Conservation (phyloP, 1,140 invertebrate genomes). For the Drosophila mojavensis region DNA sequence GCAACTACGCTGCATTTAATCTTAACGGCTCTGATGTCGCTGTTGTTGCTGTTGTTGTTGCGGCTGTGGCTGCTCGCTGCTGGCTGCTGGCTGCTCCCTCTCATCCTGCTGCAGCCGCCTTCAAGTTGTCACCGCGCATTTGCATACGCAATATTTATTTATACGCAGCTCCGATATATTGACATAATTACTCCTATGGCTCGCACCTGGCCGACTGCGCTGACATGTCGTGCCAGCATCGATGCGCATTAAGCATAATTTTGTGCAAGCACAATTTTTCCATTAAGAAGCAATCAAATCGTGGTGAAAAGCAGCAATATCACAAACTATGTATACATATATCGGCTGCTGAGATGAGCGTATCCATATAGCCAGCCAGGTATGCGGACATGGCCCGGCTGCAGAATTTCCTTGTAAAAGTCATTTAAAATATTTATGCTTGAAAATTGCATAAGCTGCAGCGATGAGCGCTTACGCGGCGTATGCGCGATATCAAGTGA, state of each 20-base stretch:
- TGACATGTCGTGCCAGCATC: background rate
- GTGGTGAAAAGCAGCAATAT: conserved; percentile 1
- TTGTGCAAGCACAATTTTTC: conserved; percentile 53
- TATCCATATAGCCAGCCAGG: no score
- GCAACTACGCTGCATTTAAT: conserved; percentile 80
- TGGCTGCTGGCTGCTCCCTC: background rate
- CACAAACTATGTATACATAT: no score
- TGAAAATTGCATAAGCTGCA: conserved; percentile 51
- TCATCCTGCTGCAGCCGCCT: conserved; percentile 29
- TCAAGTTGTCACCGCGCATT: conserved; percentile 51
- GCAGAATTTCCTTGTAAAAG: conserved; percentile 59
- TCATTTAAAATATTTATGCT: conserved; percentile 69
- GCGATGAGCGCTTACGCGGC: conserved; percentile 29
- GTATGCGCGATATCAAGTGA: conserved; percentile 55
- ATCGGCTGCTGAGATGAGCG: no score
- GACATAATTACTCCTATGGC: conserved; percentile 16
- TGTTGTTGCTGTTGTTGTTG: no score
- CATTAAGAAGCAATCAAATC: conserved; percentile 55
- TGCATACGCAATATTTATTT: conserved; percentile 24
- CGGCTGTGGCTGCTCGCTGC: background rate
- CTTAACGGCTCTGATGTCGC: conserved; percentile 51
- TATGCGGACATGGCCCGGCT: no score
- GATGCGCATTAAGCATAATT: conserved; percentile 69
- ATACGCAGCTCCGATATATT: conserved; percentile 6
- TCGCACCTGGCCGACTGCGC: background rate